phyloP scores from a whole-genome alignment of 1,140 invertebrate species.

The Drusus annulatus region DNA sequence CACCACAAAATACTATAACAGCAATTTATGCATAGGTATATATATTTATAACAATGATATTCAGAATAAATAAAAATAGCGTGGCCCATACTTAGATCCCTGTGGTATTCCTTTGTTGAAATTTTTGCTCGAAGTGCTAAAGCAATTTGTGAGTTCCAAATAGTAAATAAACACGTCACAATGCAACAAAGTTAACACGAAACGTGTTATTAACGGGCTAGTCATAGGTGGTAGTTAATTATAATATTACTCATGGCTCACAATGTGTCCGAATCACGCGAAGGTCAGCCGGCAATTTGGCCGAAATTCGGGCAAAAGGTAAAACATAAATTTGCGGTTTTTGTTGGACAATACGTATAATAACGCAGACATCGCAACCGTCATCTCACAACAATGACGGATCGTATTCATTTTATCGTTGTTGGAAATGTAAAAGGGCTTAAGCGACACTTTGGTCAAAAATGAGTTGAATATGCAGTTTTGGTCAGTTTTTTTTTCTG shows the following conservation, averaged over 20 bases:
- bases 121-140: no score
- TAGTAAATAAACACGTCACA: background rate
- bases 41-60: no score
- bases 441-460: no score
- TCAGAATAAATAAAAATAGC: no score
- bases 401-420: constrained; percentile 39
- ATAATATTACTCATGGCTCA: constrained; percentile 16
- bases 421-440: no score
- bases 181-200: background rate
- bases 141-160: no score
- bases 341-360: constrained; percentile 8
- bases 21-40: no score
- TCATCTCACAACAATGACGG: constrained; percentile 42
- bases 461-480: no score
- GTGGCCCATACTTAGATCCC: no score
- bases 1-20: no score
- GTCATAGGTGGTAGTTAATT: background rate
- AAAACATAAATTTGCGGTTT: constrained; percentile 41
- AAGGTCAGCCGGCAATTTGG: constrained; percentile 43
- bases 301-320: constrained; percentile 18
- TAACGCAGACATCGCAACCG: background rate
- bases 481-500: no score
- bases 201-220: background rate
- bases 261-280: constrained; percentile 28
- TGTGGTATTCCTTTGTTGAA: no score